phyloP scores from a whole-genome alignment of 2,113 vertebrate species.

The Rhegmatorhina hoffmannsi region DNA sequence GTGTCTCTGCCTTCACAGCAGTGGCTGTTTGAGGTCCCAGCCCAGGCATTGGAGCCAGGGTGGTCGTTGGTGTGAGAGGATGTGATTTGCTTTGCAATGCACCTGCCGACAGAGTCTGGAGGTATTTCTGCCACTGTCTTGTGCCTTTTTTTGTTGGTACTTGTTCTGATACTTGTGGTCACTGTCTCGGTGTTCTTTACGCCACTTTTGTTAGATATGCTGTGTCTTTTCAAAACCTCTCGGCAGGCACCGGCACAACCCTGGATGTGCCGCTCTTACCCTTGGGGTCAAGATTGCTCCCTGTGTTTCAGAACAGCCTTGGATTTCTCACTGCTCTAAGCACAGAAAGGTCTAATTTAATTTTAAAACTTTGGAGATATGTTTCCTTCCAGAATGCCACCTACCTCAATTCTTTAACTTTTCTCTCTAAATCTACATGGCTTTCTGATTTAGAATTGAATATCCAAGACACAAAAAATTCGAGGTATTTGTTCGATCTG shows the following conservation, averaged over 20 bases:
- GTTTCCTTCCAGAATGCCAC: background rate
- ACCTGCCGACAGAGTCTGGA: background rate
- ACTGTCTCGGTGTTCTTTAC: background rate
- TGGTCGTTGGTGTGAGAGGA: background rate
- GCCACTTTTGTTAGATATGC: background rate
- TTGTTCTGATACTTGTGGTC: background rate
- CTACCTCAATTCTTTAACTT: background rate
- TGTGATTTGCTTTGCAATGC: background rate
- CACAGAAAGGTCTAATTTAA: background rate
- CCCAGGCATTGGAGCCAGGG: background rate
- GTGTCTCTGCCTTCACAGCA: background rate
- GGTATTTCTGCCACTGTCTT: background rate
- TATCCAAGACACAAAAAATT: background rate
- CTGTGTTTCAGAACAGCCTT: accelerated
- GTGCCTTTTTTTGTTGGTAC: background rate
- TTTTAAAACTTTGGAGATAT: background rate
- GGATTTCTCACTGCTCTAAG: background rate
- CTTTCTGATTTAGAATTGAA: background rate
- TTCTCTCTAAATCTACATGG: background rate
- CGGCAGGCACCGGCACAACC: background rate
- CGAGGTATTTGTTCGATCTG: background rate
- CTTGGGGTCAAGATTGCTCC: accelerated
- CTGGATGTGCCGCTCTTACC: background rate
- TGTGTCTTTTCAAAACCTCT: background rate
- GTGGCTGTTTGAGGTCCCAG: background rate